A percentile compares a stretch with the other conserved stretches of the same genome.
Conservation (phyloP, 1,140 invertebrate genomes). For the Drosophila grimshawi region DNA sequence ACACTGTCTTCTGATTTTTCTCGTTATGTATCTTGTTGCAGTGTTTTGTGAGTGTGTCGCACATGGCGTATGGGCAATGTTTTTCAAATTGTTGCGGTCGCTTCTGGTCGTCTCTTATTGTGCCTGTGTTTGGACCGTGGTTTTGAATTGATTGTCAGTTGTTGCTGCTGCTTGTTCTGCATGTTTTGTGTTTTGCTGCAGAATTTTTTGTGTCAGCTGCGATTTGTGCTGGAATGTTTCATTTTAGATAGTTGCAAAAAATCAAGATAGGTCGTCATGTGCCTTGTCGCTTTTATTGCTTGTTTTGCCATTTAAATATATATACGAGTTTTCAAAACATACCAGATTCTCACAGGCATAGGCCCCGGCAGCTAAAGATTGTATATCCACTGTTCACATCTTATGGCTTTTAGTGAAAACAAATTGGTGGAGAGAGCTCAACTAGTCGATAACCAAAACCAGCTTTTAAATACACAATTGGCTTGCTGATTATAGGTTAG, state of each 20-base stretch:
- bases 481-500: too few species aligned
- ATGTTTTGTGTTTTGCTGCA: not conserved
- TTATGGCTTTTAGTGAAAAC: too few species aligned
- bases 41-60: constrained; percentile 44
- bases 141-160: constrained; percentile 41
- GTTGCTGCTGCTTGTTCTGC: constrained; percentile 1
- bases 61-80: constrained; percentile 77
- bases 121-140: constrained; percentile 47
- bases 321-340: too few species aligned
- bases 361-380: not conserved
- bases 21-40: constrained; percentile 21
- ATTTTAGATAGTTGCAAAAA: not conserved
- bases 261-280: not conserved
- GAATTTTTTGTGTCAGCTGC: not conserved
- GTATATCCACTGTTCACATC: too few species aligned
- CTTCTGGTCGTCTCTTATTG: constrained; percentile 46
- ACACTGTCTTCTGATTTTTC: constrained; percentile 12
- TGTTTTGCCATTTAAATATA: too few species aligned
- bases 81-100: constrained; percentile 77
- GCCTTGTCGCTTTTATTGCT: too few species aligned
- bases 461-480: too few species aligned
- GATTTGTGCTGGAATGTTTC: not conserved
- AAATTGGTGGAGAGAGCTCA: too few species aligned
- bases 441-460: too few species aligned
- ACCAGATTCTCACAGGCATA: too few species aligned